Evolutionary conservation across 2,113 vertebrate species (phyloP), one percentile per base, ranked within the genome.

Genomic region (Gavia stellata): DNA sequence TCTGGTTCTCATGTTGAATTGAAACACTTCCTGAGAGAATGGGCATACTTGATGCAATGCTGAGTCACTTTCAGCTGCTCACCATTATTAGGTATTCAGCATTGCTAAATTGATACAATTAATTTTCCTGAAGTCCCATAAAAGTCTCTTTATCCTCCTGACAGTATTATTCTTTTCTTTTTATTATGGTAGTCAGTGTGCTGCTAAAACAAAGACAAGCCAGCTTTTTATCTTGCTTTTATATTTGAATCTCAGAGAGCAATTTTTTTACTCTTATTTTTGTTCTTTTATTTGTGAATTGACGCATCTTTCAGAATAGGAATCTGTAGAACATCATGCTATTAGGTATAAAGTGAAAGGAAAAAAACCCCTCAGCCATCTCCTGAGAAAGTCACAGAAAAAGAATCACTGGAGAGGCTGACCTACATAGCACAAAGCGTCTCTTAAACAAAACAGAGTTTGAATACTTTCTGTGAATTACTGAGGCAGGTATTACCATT

Each of bases 21-120:
- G 89, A 97, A 97, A 90, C 82, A 85, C 95, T 96, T 96, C 94
- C 89, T 93, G 95, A 96, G 94, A 95, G 94, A 96, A 91, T 49
- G 91, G 92, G 93, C 73, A 94, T 26, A 84, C 83, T 94, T 93
- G 94, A 85, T 96, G 95, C 86, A 95, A 65, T 77, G 91, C 96
- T 97, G 97, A 97, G 87, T 97, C 97, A 97, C 92, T 93, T 95
- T 97, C 97, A 97, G 97, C 94, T 97, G 97, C 92, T 96, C 94
- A 95, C 93, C 88, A 92, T 96, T 96, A 97, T 92, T 96, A 97
- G 92, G 94, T 82, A 97, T 97, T 96, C 96, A 95, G 62, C 71
- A 78, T 59, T 81, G 88, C 95, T 97, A 96, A 97, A 97, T 87
- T 92, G 96, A 96, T 92, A 91, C 94, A 96, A 96, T 97, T 97